Evolutionary conservation across 2,797 vertebrate species (phyloP).

Genomic region (Pteropus rufus): DNA sequence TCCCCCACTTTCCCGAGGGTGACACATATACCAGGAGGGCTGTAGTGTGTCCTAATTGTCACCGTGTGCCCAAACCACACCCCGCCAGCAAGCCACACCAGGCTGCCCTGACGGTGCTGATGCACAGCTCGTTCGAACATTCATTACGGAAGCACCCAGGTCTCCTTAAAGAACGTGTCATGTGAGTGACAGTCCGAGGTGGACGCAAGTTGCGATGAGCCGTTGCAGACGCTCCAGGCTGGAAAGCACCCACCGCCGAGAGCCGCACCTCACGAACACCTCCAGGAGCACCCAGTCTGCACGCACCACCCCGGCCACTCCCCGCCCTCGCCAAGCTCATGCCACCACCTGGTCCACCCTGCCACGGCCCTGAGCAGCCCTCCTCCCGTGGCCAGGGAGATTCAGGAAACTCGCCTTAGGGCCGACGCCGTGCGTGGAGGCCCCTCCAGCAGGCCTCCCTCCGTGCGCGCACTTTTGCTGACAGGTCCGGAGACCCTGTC

Average conservation of each 20-base stretch:
- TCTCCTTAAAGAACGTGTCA: background rate
- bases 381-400: too few relatives aligned
- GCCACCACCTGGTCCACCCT: too few relatives aligned
- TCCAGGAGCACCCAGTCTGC: background rate
- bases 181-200: too few relatives aligned
- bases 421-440: rapidly evolving
- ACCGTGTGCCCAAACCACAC: too few relatives aligned
- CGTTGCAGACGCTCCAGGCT: rapidly evolving
- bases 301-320: rapidly evolving
- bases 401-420: background rate
- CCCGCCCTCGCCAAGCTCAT: rapidly evolving
- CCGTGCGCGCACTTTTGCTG: rapidly evolving
- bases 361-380: background rate
- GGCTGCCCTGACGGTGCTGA: background rate
- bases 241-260: rapidly evolving
- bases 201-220: rapidly evolving
- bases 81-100: rapidly evolving
- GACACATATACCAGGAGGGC: background rate
- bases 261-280: too few relatives aligned
- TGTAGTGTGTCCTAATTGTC: too few relatives aligned
- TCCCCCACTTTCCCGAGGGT: background rate
- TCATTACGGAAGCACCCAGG: background rate
- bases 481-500: background rate
- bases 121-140: rapidly evolving
- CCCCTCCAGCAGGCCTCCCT: background rate